Percentiles rank a stretch among this genome's conserved stretches.
Evolutionary conservation across 1,140 invertebrate genomes (phyloP).

Genomic region (Pseudomyrmex flavicornis): DNA sequence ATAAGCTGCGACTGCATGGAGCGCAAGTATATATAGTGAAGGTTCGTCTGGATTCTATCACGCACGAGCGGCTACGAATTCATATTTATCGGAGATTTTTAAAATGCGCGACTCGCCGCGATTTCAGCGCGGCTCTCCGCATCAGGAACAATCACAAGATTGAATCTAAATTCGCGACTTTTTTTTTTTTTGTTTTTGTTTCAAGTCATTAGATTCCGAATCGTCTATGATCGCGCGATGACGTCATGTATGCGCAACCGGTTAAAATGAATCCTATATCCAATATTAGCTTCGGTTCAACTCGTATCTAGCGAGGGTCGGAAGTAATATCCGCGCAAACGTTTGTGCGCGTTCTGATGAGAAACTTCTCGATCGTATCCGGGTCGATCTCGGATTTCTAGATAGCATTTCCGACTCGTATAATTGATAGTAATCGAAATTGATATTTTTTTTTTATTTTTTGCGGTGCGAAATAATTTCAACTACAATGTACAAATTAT

Average conservation of each 20-base stretch:
- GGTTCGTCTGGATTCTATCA: constrained; percentile 50
- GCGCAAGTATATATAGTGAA: not conserved
- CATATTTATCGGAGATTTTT: constrained; percentile 32
- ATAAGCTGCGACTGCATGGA: not conserved
- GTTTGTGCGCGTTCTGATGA: no score
- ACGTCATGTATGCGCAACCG: constrained; percentile 11
- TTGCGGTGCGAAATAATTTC: not conserved
- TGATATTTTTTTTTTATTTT: not conserved
- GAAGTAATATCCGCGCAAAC: constrained; percentile 27
- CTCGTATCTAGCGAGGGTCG: constrained; percentile 8
- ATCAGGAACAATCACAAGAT: not conserved
- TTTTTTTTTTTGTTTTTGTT: constrained; percentile 1
- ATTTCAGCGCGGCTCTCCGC: constrained; percentile 16
- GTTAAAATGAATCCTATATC: constrained; percentile 24
- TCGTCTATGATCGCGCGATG: not conserved
- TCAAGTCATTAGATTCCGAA: not conserved
- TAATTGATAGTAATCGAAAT: constrained; percentile 14
- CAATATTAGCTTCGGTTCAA: constrained; percentile 25
- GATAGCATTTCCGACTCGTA: constrained; percentile 12
- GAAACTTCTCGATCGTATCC: constrained; percentile 15
- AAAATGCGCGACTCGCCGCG: constrained; percentile 1
- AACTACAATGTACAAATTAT: no score
- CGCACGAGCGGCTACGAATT: constrained; percentile 42
- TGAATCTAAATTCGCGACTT: constrained; percentile 33
- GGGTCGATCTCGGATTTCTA: not conserved